Base-by-base conservation (phyloP, 2,797 vertebrate species). In the Aulostomus chinensis region DNA sequence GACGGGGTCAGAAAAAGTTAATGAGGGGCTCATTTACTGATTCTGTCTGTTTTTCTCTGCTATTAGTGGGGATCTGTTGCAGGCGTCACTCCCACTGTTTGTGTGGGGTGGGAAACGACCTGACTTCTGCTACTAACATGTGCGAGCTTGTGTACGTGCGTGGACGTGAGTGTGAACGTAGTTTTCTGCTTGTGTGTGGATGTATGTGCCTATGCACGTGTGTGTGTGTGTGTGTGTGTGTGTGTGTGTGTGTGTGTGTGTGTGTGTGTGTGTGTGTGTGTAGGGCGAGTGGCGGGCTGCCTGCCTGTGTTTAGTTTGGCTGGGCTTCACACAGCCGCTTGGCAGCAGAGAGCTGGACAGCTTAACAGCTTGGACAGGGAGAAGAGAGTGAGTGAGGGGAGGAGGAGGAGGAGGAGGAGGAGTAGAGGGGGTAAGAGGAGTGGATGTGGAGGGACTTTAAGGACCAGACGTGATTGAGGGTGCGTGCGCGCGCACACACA, bases 231-330 rank as follows among this genome's bases (percentile, higher is more conserved):
- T 13, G 26, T 24, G 40, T 26, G 17, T 24, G 25, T 38, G 36
- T 37, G 21, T 12, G 56, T 15, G 9, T 14, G 38, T 28, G 24
- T 21, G 46, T 42, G 68, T 39, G 58, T 37, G 25, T 12, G 50
- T 57, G 42, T 20, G 26, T 51, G 35, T 36, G 42, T 34, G 59
- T 46, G 62, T 55, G 67, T 32, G 29, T 47, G 73, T 48, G 76
- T 20, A 57, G 40, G 91, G 90, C 88, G 87, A 88, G 82, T 89
- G 90, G 81, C 89, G 86, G 93, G 93, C 93, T 92, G 89, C 91
- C 83, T 89, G 93, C 93, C 93, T 84, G 90, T 95, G 93, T 97
- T 97, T 95, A 92, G 92, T 93, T 98, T 98, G 96, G 95, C 95
- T 86, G 69, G 89, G 78, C 92, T 92, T 95, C 94, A 93, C 89